Evolutionary conservation across 2,113 vertebrate genomes (phyloP).

Genomic region (Eidolon helvum): DNA sequence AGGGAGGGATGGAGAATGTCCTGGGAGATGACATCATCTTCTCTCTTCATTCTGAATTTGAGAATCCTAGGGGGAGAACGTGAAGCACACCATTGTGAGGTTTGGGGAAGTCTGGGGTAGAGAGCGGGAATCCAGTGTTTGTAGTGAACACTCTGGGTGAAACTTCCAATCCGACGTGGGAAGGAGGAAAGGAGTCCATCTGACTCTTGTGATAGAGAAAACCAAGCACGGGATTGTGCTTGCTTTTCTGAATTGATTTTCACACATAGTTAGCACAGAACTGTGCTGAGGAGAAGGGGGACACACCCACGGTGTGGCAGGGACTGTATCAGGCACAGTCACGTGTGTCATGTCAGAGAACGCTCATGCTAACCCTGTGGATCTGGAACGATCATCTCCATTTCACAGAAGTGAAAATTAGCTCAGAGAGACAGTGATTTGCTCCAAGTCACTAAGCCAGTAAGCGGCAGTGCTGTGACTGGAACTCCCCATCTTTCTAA

Average conservation of each 20-base stretch:
- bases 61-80: neutral
- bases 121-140: neutral
- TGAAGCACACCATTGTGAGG: neutral
- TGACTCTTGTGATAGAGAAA: neutral
- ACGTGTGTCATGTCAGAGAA: rapidly evolving
- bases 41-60: neutral
- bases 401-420: neutral
- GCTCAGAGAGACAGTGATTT: neutral
- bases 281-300: neutral
- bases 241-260: too few relatives aligned
- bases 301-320: neutral
- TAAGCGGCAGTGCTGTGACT: neutral
- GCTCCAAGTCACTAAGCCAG: neutral
- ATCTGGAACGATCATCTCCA: neutral
- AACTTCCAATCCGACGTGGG: neutral
- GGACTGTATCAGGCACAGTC: neutral
- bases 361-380: neutral
- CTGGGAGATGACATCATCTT: neutral
- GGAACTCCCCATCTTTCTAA: neutral
- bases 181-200: neutral
- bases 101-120: neutral
- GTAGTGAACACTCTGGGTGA: neutral
- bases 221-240: neutral
- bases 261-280: too few relatives aligned
- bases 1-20: rapidly evolving